Evolutionary conservation across 2,113 vertebrate species (phyloP).

Genomic region (Thymallus thymallus): DNA sequence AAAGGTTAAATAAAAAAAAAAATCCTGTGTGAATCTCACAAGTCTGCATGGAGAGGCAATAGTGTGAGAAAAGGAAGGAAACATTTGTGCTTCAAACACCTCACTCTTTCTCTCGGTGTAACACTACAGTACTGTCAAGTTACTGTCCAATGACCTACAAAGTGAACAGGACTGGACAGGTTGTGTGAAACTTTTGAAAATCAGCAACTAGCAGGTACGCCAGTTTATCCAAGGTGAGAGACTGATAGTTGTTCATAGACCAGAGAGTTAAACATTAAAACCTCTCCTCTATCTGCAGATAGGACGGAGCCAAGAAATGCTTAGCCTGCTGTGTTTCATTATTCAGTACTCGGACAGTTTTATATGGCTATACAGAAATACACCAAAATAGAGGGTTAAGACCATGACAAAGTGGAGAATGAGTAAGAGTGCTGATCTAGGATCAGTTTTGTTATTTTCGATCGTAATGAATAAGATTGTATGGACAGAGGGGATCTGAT

Average conservation of each 20-base stretch:
- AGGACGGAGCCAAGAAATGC: neutral
- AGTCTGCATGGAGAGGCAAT: neutral
- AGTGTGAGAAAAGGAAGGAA: too few species aligned
- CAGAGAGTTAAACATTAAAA: constrained; percentile 36
- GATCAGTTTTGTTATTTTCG: too few species aligned
- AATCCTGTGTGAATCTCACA: too few species aligned
- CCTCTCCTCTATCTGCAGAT: constrained; percentile 21
- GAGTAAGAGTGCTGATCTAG: neutral
- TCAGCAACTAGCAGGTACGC: neutral
- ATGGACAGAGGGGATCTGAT: too few species aligned
- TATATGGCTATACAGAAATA: neutral
- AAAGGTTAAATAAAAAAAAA: too few species aligned
- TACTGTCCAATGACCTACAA: neutral
- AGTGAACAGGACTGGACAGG: neutral
- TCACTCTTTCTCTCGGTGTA: too few species aligned
- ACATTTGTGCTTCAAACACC: too few species aligned
- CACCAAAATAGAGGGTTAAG: neutral
- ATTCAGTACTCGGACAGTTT: neutral
- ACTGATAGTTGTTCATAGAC: neutral
- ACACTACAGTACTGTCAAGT: too few species aligned
- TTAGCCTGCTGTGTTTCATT: neutral
- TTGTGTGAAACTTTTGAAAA: neutral
- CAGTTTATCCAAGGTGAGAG: constrained; percentile 26
- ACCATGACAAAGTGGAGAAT: neutral
- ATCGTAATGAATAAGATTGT: neutral